phyloP scores from a whole-genome alignment of 2,888 invertebrate genomes.

The Dicranocentrus wangi region DNA sequence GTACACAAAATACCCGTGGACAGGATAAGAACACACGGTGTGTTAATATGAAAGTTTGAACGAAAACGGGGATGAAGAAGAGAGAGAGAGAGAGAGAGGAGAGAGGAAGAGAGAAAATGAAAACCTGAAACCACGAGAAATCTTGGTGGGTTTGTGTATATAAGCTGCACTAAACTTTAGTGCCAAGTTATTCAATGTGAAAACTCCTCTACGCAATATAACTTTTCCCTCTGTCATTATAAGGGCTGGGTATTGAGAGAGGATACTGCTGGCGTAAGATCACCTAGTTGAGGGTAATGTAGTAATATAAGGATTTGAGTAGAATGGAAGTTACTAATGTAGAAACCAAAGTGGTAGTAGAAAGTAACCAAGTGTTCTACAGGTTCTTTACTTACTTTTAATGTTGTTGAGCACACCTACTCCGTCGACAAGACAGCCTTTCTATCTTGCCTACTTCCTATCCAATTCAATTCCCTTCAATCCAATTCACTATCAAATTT shows the following conservation, averaged over 20 bases:
- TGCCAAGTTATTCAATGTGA: slow-evolving; percentile 15
- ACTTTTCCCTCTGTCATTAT: too few relatives aligned
- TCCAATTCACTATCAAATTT: slow-evolving; percentile 22
- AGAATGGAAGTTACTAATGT: slow-evolving; percentile 30
- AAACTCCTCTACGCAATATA: too few relatives aligned
- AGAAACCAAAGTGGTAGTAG: slow-evolving; percentile 14
- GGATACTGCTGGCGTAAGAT: too few relatives aligned
- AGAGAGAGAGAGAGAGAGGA: too few relatives aligned
- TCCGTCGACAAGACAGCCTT: slow-evolving; percentile 13
- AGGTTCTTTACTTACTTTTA: slow-evolving; percentile 24
- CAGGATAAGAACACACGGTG: too few relatives aligned
- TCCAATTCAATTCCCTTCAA: slow-evolving; percentile 44
- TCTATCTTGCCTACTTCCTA: slow-evolving; percentile 27
- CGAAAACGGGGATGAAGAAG: too few relatives aligned
- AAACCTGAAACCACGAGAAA: slow-evolving; percentile 23
- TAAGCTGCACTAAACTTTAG: slow-evolving; percentile 10
- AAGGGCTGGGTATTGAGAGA: too few relatives aligned
- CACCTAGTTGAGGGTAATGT: background rate
- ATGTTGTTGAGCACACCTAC: slow-evolving; percentile 16
- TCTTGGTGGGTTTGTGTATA: slow-evolving; percentile 5
- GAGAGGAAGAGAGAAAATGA: slow-evolving; percentile 8
- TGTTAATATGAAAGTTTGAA: too few relatives aligned
- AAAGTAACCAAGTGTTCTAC: slow-evolving; percentile 20
- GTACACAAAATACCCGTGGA: slow-evolving; percentile 29
- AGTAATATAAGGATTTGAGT: slow-evolving; percentile 1